These are phyloP conservation scores for Quiscalus mexicanus DNA, from an alignment of 2,113 vertebrate species.

Conservation along the genomic window DNA sequence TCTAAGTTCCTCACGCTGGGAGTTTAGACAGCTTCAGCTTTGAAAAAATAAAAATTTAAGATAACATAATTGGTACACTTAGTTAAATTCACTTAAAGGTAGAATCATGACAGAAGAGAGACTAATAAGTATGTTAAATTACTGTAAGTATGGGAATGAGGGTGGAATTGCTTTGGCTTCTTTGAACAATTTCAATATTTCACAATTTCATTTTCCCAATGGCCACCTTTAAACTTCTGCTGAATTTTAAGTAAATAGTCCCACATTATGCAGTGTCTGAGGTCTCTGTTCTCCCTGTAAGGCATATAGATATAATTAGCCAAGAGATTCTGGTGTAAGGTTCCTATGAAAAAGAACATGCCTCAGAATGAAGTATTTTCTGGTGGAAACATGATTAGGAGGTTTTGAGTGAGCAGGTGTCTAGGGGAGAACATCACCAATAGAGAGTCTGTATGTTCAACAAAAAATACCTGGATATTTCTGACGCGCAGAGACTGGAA, in stretches of 20 bases:
- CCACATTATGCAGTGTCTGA: not conserved
- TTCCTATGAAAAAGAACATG: not conserved
- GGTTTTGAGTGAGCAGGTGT: not conserved
- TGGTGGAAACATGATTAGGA: not conserved
- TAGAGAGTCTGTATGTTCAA: not conserved
- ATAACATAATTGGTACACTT: conserved; percentile 28
- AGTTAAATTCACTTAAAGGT: conserved; percentile 31
- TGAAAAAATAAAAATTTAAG: conserved; percentile 56
- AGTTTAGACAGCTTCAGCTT: conserved; percentile 42
- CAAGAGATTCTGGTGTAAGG: not conserved
- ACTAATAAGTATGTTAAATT: not conserved
- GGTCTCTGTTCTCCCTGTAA: not conserved
- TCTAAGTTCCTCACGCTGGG: conserved; percentile 50
- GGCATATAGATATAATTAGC: not conserved
- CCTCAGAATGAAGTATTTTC: not conserved
- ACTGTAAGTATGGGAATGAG: not conserved
- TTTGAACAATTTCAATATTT: not conserved
- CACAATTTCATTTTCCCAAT: not conserved
- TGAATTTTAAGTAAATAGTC: conserved; percentile 17
- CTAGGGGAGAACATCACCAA: not conserved
- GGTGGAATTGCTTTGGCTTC: not conserved
- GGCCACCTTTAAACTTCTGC: not conserved
- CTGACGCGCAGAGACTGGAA: not conserved
- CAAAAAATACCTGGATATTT: not conserved
- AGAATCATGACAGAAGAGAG: not conserved